Base-by-base conservation (phyloP, 1,140 invertebrate genomes). In the Manduca sexta region DNA sequence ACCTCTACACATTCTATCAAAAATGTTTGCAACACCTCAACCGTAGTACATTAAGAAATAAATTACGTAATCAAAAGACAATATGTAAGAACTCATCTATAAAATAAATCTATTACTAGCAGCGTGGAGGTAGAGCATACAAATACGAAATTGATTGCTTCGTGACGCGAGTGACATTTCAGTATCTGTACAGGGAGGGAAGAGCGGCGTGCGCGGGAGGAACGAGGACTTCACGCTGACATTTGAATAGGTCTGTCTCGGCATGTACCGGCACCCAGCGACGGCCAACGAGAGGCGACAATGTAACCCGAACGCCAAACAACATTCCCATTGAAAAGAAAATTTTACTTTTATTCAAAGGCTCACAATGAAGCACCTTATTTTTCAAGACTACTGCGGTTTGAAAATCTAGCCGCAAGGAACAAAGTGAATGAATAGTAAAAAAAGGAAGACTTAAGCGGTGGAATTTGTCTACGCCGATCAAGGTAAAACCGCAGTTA, bases 131-230 rank as follows among this genome's bases (percentile, higher is more conserved):
- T 68, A 67, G 61, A 64, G 73, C 64, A 72, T 79, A 84, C 81
- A 82, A 84, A 84, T 84, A 74, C 65, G 81, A 84, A 81, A 84
- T 84, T 84, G 81, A 84, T 84, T 84, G 75, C 81, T 67, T 81
- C 72, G 75, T 80, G 74, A 75, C 72, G 71, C 76, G 70, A 80
- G 70, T 79, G 79, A 84, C 78, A 84, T 82, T 84, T 83, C 69
- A 81, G 78, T 71, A 72, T 74, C 64, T 56, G 60, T 51, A 56
- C 44, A 58, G 52, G 47, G 48, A 56, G 50, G 52, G n/a, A 34
- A 39, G 60, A 53, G 61, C 53, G 39, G 38, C 21, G 44, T 34
- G 62, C 16, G 55, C 41, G 45, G 60, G 48, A 18, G 52, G 57
- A 64, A 62, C 52, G 68, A 42, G 52, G 57, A 59, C 58, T 69